Evolutionary conservation across 2,888 invertebrate species (phyloP).

Genomic region (Phaedon cochleariae): DNA sequence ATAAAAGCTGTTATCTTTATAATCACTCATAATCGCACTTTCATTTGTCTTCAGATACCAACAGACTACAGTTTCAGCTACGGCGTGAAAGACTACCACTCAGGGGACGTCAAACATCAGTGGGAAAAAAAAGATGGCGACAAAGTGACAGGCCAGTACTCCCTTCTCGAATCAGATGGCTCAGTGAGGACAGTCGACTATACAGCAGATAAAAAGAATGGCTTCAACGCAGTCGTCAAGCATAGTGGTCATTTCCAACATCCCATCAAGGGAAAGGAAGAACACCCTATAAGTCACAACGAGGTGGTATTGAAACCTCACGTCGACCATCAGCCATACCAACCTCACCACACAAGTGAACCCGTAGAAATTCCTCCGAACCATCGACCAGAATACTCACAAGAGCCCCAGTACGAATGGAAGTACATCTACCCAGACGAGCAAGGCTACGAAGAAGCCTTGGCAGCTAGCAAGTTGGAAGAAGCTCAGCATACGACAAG

Average conservation of each 20-base stretch:
- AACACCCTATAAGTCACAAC: slow-evolving; percentile 46
- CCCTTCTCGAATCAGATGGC: slow-evolving; percentile 74
- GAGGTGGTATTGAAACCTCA: slow-evolving; percentile 40
- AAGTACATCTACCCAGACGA: slow-evolving; percentile 31
- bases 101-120: slow-evolving; percentile 70
- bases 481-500: background rate
- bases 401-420: slow-evolving; percentile 12
- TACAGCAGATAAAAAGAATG: slow-evolving; percentile 67
- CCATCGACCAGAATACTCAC: background rate
- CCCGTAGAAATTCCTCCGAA: background rate
- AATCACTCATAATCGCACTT: background rate
- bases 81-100: slow-evolving; percentile 68
- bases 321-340: slow-evolving; percentile 15
- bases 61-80: slow-evolving; percentile 71
- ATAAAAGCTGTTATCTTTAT: background rate
- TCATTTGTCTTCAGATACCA: slow-evolving; percentile 62
- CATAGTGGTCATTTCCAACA: slow-evolving; percentile 64
- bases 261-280: slow-evolving; percentile 37
- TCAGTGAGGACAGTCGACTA: slow-evolving; percentile 70
- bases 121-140: slow-evolving; percentile 72
- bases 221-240: slow-evolving; percentile 69
- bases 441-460: slow-evolving; percentile 22
- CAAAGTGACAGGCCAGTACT: slow-evolving; percentile 71
- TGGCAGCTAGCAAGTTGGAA: slow-evolving; percentile 19
- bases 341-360: slow-evolving; percentile 17